A percentile compares a stretch with the other conserved stretches of the same genome.
Evolutionary conservation across 2,888 invertebrate species (phyloP).

Genomic region (Pasiphila rectangulata): DNA sequence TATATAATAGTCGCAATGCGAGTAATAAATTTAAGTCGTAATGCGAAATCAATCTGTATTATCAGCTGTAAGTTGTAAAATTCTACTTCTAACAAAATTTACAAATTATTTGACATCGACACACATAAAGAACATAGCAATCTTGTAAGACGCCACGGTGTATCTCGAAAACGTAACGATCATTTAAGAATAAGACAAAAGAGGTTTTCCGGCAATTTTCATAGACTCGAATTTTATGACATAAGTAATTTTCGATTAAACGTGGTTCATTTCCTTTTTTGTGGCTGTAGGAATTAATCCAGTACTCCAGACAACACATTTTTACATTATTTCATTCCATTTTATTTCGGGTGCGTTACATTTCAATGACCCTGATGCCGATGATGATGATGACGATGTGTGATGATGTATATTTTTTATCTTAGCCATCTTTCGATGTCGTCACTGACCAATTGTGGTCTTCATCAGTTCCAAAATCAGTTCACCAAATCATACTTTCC

Average conservation of each 20-base stretch:
- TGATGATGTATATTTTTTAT: too few relatives aligned
- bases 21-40: conserved; percentile 88
- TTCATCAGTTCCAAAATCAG: too few relatives aligned
- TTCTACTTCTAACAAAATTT: conserved; percentile 74
- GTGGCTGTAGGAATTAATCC: conserved; percentile 88
- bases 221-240: conserved; percentile 77
- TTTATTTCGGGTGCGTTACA: too few relatives aligned
- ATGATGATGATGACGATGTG: too few relatives aligned
- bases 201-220: conserved; percentile 79
- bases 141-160: conserved; percentile 87
- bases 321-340: too few relatives aligned
- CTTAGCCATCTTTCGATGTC: too few relatives aligned
- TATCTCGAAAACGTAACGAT: conserved; percentile 87
- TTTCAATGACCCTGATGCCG: too few relatives aligned
- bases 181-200: conserved; percentile 86
- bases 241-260: conserved; percentile 82
- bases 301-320: too few relatives aligned
- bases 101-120: conserved; percentile 83
- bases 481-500: too few relatives aligned
- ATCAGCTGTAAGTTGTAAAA: conserved; percentile 81
- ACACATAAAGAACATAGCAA: conserved; percentile 86
- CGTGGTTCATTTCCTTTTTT: conserved; percentile 83
- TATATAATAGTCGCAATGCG: conserved; percentile 87
- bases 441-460: too few relatives aligned
- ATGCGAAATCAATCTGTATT: conserved; percentile 85